Percentiles rank a stretch among this genome's conserved stretches.
phyloP scores from a whole-genome alignment of 2,113 vertebrate species.

The Brienomyrus brachyistius region DNA sequence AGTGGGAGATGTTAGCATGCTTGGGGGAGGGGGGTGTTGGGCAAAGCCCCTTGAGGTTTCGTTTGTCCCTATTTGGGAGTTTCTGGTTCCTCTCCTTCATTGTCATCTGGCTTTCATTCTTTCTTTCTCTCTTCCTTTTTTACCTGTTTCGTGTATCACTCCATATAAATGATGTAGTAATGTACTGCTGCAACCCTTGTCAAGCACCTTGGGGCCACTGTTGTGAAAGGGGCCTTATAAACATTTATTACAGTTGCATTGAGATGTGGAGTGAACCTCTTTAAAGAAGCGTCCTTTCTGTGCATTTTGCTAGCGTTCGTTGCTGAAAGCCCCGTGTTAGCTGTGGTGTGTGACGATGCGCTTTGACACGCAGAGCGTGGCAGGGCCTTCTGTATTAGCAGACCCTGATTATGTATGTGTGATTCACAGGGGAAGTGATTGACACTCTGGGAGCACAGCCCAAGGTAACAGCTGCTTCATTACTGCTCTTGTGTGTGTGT shows the following conservation, averaged over 20 bases:
- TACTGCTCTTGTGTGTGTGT: not conserved
- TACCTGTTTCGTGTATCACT: not conserved
- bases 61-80: not conserved
- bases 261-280: not conserved
- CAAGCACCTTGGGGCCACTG: not conserved
- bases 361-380: not conserved
- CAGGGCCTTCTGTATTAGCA: not conserved
- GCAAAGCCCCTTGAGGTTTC: not conserved
- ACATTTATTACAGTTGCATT: not conserved
- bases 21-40: not conserved
- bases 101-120: not conserved
- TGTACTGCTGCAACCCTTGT: not conserved
- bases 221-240: not conserved
- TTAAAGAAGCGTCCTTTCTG: not conserved
- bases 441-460: conserved; percentile 63
- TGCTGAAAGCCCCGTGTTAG: not conserved
- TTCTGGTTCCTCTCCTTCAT: not conserved
- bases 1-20: not conserved
- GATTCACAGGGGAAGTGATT: conserved; percentile 66
- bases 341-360: not conserved
- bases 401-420: not conserved
- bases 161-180: not conserved
- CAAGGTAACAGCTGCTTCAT: conserved; percentile 54
- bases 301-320: not conserved
- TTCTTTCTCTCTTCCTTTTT: not conserved